Conservation (phyloP, 2,113 vertebrate species). For the Daboia siamensis region DNA sequence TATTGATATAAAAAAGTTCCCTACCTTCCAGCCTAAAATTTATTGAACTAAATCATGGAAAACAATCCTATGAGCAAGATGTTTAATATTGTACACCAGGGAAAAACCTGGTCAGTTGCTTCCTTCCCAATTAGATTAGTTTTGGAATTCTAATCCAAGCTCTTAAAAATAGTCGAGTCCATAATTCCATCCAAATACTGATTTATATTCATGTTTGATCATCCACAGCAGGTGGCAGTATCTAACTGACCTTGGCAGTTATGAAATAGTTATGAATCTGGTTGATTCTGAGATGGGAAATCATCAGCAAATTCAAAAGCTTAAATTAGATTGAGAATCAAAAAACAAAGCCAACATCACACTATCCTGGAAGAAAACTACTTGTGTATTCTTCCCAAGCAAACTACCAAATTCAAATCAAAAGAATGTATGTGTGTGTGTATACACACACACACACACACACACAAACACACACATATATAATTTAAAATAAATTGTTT, state of each 20-base stretch:
- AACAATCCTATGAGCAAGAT: neutral
- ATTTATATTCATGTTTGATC: neutral
- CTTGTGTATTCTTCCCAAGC: neutral
- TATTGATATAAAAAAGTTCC: slow-evolving; percentile 51
- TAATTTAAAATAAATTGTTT: neutral
- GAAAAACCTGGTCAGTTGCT: neutral
- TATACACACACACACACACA: too few species aligned
- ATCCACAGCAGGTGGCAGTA: neutral
- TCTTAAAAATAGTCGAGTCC: neutral
- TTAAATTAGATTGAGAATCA: neutral
- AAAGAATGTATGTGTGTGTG: neutral
- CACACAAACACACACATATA: too few species aligned
- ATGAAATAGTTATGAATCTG: neutral
- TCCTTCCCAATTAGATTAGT: neutral
- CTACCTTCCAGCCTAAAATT: slow-evolving; percentile 28
- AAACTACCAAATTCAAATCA: neutral
- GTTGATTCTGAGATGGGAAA: neutral
- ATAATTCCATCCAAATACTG: neutral
- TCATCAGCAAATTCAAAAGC: neutral
- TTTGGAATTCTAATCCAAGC: neutral
- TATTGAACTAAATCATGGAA: slow-evolving; percentile 37
- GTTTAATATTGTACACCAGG: neutral
- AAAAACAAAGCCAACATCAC: neutral
- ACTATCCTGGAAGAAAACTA: neutral
- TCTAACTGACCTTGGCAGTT: neutral